phyloP scores from a whole-genome alignment of 2,888 invertebrate species.

The Slavum lentiscoides region DNA sequence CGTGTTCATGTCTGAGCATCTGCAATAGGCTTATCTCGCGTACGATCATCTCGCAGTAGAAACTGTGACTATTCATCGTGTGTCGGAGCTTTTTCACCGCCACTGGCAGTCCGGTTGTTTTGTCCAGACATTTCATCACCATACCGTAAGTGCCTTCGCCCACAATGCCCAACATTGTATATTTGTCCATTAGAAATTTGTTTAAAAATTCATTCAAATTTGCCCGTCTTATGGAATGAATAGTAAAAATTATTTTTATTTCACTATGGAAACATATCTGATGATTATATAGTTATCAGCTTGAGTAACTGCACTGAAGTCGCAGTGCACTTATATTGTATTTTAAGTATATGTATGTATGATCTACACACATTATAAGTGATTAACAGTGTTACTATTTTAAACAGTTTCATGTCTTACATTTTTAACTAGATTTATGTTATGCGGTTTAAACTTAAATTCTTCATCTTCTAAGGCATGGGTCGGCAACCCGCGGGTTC shows the following conservation, averaged over 20 bases:
- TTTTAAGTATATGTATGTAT: not conserved
- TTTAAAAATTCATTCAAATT: not conserved
- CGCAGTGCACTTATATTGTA: not conserved
- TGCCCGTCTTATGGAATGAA: not conserved
- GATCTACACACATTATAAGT: too few relatives aligned
- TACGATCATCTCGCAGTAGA: not conserved
- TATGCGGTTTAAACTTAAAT: not conserved
- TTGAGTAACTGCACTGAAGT: not conserved
- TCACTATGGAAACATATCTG: not conserved
- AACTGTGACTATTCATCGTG: not conserved
- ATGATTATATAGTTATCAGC: not conserved
- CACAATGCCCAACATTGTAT: not conserved
- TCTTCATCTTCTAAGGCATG: not conserved
- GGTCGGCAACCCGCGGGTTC: too few relatives aligned
- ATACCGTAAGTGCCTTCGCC: slow-evolving; percentile 33
- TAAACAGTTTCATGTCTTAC: too few relatives aligned
- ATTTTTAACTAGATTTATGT: too few relatives aligned
- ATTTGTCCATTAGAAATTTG: slow-evolving; percentile 6
- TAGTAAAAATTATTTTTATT: not conserved
- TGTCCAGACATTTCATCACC: slow-evolving; percentile 4
- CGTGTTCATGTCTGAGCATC: not conserved
- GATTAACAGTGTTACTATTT: too few relatives aligned
- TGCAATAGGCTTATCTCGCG: slow-evolving; percentile 15
- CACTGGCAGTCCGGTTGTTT: not conserved
- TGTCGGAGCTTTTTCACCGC: slow-evolving; percentile 1